phyloP scores from a whole-genome alignment of 2,797 vertebrate genomes.

The Sebastes paucispinis region DNA sequence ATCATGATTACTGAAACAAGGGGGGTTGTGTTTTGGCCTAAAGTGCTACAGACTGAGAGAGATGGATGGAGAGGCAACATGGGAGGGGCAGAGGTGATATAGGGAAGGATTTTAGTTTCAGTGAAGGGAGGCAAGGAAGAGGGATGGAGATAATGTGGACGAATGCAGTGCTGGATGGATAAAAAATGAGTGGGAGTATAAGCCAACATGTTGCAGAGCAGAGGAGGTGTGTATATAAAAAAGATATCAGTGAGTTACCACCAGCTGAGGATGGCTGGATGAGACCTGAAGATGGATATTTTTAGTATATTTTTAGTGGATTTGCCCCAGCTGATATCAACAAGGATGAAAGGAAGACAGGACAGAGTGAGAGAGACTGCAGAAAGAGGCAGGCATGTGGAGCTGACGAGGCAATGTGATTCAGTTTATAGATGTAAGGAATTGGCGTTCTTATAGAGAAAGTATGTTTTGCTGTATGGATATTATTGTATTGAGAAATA shows the following conservation, averaged over 20 bases:
- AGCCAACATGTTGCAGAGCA: not conserved
- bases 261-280: constrained; percentile 11
- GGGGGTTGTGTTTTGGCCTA: not conserved
- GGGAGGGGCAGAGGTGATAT: constrained; percentile 1
- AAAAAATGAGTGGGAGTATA: not conserved
- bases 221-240: constrained; percentile 7
- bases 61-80: not conserved
- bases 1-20: not conserved
- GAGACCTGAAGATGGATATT: constrained; percentile 20
- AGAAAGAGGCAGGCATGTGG: not conserved
- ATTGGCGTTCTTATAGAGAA: not conserved
- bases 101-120: constrained; percentile 1
- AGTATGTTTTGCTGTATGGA: not conserved
- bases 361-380: not conserved
- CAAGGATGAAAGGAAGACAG: constrained; percentile 11
- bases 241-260: constrained; percentile 5
- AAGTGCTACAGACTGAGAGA: not conserved
- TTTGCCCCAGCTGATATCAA: constrained; percentile 22
- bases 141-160: constrained; percentile 7
- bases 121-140: not conserved
- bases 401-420: constrained; percentile 2
- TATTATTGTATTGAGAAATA: not conserved
- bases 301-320: constrained; percentile 33
- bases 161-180: not conserved
- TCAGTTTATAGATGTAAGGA: constrained; percentile 1